Percentiles rank a stretch among this genome's conserved stretches.
Conservation (phyloP, 2,888 invertebrate genomes). For the Trachelus iudaicus region DNA sequence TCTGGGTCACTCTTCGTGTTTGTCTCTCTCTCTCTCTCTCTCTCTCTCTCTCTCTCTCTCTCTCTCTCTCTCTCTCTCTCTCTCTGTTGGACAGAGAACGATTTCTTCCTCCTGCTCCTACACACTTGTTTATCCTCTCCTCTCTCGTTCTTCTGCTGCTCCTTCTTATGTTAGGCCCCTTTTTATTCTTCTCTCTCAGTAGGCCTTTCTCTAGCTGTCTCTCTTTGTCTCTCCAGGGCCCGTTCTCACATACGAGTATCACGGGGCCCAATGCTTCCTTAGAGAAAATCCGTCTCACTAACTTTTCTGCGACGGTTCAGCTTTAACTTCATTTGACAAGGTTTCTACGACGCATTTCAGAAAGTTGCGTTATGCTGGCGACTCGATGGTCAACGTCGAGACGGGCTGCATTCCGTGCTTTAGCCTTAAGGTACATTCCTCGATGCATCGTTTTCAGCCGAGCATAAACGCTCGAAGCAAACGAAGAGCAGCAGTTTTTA, state of each 20-base stretch:
- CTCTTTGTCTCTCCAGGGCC: not conserved
- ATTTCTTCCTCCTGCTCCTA: slow-evolving; percentile 17
- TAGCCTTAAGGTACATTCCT: not conserved
- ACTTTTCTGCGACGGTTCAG: not conserved
- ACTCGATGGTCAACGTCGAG: not conserved
- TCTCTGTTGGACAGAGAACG: slow-evolving; percentile 14
- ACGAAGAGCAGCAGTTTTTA: too few species aligned
- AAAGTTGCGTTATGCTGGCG: not conserved
- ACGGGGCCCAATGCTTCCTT: not conserved
- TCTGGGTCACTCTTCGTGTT: slow-evolving; percentile 44
- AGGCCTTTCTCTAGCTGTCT: not conserved
- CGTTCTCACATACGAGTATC: slow-evolving; percentile 13
- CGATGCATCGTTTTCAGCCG: not conserved
- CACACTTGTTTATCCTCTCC: slow-evolving; percentile 17
- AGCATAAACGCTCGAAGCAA: too few species aligned
- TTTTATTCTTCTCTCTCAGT: slow-evolving; percentile 5
- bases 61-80: not conserved
- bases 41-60: not conserved
- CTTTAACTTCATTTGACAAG: not conserved
- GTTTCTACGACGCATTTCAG: not conserved
- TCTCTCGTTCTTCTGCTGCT: slow-evolving; percentile 11
- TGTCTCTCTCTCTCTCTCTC: not conserved
- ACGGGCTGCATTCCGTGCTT: not conserved
- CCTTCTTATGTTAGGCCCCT: slow-evolving; percentile 13
- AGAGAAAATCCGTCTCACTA: not conserved